These are phyloP conservation scores for Orthonyx spaldingii DNA, from an alignment of 2,113 vertebrate genomes.

Conservation along the genomic window DNA sequence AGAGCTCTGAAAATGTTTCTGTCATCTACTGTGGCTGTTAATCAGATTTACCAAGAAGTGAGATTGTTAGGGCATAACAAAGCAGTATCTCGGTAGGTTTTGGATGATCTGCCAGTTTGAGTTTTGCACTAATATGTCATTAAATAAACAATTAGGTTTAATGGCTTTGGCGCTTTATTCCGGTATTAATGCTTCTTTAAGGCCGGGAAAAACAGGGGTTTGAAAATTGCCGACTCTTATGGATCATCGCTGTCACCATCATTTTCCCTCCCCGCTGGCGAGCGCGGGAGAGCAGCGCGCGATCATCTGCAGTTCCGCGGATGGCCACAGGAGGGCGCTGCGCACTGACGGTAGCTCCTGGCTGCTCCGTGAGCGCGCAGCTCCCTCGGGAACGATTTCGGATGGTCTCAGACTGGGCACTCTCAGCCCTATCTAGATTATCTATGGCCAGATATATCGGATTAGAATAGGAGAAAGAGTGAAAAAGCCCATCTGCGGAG, in stretches of 20 bases:
- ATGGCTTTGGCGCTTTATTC: not conserved
- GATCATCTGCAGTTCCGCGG: fast-evolving
- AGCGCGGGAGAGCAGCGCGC: fast-evolving
- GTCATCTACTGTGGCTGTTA: not conserved
- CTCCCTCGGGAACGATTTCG: fast-evolving
- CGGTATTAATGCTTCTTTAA: not conserved
- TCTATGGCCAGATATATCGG: not conserved
- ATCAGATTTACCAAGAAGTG: not conserved
- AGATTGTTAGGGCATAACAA: not conserved
- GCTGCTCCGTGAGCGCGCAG: fast-evolving
- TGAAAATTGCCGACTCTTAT: not conserved
- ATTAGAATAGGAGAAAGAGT: not conserved
- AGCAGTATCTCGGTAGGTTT: not conserved
- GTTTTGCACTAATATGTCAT: not conserved
- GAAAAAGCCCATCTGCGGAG: not conserved
- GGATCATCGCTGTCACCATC: fast-evolving
- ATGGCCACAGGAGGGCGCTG: conserved; percentile 64
- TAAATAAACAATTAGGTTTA: not conserved
- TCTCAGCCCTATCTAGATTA: fast-evolving
- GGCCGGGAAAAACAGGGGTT: not conserved
- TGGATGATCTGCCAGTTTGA: not conserved
- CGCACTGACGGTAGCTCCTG: not conserved
- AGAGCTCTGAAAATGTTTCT: not conserved
- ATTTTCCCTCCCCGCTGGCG: fast-evolving
- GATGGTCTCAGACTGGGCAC: fast-evolving